phyloP scores from a whole-genome alignment of 2,113 vertebrate species.

The Cochlearius cochlearius region DNA sequence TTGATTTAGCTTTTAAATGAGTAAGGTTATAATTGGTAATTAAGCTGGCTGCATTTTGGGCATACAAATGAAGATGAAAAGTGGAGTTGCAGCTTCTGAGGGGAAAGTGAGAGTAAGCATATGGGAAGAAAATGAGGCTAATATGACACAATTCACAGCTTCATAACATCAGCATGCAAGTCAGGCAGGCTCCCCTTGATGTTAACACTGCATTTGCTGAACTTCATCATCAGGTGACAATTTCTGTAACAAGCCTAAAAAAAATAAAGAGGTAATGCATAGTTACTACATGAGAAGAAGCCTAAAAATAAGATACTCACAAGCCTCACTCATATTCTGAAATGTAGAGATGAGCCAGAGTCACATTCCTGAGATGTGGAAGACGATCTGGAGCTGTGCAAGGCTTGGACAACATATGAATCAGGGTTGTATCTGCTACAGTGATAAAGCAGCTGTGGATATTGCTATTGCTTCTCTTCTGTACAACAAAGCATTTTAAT shows the following conservation, averaged over 20 bases:
- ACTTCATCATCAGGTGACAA: neutral
- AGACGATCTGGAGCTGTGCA: neutral
- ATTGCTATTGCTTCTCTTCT: neutral
- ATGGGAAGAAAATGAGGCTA: conserved; percentile 46
- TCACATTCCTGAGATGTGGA: neutral
- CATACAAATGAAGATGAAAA: conserved; percentile 51
- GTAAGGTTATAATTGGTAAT: conserved; percentile 52
- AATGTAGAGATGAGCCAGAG: neutral
- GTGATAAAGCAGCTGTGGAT: neutral
- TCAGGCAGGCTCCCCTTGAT: neutral
- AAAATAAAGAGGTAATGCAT: neutral
- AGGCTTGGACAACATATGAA: neutral
- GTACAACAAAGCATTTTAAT: neutral
- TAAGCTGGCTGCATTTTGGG: conserved; percentile 38
- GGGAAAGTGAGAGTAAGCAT: conserved; percentile 40
- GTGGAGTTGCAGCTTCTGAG: conserved; percentile 23
- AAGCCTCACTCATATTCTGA: neutral
- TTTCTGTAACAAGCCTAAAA: neutral
- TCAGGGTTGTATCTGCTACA: neutral
- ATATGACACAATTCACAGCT: conserved; percentile 43
- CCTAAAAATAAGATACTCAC: neutral
- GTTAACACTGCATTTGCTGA: conserved; percentile 11
- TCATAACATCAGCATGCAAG: conserved; percentile 30
- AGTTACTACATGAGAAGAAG: neutral
- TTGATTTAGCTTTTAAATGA: conserved; percentile 56